Conservation (phyloP, 2,113 vertebrate species). For the Malurus melanocephalus region DNA sequence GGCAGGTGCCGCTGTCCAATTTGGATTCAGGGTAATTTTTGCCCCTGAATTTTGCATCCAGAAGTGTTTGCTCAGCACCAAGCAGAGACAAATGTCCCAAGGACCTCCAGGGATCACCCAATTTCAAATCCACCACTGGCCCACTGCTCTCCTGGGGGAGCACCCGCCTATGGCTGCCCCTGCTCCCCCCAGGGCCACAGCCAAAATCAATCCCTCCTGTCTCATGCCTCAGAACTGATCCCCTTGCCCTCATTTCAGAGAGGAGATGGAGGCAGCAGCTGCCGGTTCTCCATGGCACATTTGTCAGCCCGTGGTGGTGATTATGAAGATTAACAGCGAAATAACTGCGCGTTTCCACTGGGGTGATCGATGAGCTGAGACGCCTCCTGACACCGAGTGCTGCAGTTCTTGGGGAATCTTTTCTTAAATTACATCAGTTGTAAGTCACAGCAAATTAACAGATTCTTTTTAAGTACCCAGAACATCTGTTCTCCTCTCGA, state of each 20-base stretch:
- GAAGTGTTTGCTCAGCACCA: neutral
- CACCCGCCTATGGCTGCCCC: rapidly evolving
- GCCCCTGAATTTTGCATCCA: neutral
- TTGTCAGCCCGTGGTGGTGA: neutral
- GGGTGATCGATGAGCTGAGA: neutral
- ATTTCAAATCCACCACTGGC: neutral
- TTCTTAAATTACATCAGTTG: neutral
- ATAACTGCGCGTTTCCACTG: rapidly evolving
- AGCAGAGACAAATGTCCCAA: neutral
- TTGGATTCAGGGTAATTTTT: neutral
- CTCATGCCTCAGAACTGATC: rapidly evolving
- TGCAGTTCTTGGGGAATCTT: neutral
- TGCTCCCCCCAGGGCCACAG: rapidly evolving
- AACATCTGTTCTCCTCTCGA: neutral
- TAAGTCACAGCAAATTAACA: slow-evolving; percentile 1
- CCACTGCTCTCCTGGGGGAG: rapidly evolving
- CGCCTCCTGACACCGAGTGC: neutral
- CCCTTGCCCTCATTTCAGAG: neutral
- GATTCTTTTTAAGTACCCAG: neutral
- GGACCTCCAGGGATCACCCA: neutral
- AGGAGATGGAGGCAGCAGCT: neutral
- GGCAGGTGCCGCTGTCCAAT: neutral
- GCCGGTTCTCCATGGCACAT: rapidly evolving
- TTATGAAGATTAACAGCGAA: neutral
- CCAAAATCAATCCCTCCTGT: rapidly evolving